These are phyloP conservation scores for Philereme vetulata DNA, from an alignment of 2,888 invertebrate species.

Conservation along the genomic window DNA sequence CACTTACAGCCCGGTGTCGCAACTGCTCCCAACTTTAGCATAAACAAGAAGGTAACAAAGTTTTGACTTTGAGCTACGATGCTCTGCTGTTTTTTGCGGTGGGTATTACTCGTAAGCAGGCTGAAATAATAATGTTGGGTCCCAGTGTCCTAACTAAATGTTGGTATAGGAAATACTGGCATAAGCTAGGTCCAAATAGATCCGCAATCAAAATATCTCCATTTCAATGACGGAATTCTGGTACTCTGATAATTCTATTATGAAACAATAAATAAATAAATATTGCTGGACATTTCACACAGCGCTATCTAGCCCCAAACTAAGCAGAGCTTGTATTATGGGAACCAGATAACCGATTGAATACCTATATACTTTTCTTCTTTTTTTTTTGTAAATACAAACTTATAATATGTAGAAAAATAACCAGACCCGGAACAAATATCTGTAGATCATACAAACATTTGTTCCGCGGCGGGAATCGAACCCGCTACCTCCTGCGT, in stretches of 20 bases:
- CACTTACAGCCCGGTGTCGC: slow-evolving; percentile 57
- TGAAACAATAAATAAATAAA: too few relatives aligned
- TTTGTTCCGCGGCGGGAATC: too few relatives aligned
- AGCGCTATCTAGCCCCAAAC: too few relatives aligned
- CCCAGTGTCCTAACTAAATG: slow-evolving; percentile 32
- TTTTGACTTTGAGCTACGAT: slow-evolving; percentile 53
- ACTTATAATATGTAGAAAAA: too few relatives aligned
- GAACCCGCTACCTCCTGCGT: too few relatives aligned
- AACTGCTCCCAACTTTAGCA: slow-evolving; percentile 58
- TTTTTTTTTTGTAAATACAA: too few relatives aligned
- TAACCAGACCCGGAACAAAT: too few relatives aligned
- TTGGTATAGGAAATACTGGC: not conserved
- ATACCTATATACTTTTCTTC: too few relatives aligned
- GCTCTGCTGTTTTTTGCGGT: slow-evolving; percentile 48
- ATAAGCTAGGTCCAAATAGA: not conserved
- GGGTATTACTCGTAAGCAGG: slow-evolving; percentile 40
- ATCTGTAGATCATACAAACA: too few relatives aligned
- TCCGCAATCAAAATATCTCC: not conserved
- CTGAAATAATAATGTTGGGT: slow-evolving; percentile 38
- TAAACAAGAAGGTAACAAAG: slow-evolving; percentile 62
- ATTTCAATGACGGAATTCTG: not conserved
- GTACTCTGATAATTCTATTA: not conserved
- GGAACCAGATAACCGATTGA: too few relatives aligned
- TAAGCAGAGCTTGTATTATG: too few relatives aligned
- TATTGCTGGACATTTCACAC: too few relatives aligned